phyloP scores from a whole-genome alignment of 2,113 vertebrate genomes.

The Trematocara stigmaticum region DNA sequence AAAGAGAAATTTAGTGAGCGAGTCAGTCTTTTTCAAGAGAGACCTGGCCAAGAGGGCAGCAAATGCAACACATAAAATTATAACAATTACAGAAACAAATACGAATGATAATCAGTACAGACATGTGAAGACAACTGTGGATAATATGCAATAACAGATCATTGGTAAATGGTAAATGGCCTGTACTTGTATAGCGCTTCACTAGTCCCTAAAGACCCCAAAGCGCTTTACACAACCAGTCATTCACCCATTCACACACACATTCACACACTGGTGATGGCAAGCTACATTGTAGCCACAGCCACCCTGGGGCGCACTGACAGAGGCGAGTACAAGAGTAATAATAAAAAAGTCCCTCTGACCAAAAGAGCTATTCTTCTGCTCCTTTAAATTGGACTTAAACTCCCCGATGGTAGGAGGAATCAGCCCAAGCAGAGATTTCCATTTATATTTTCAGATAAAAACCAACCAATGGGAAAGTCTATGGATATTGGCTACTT shows the following conservation, averaged over 20 bases:
- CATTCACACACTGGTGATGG: background rate
- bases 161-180: background rate
- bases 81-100: background rate
- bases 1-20: background rate
- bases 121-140: background rate
- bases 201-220: background rate
- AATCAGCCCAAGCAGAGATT: background rate
- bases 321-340: background rate
- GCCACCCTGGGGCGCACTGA: background rate
- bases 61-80: background rate
- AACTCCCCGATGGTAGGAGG: rapidly evolving
- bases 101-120: background rate
- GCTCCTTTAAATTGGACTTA: background rate
- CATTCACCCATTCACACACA: background rate
- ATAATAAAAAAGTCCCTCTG: background rate
- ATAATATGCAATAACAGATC: background rate
- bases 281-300: background rate
- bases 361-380: background rate
- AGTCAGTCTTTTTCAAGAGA: background rate
- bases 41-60: background rate
- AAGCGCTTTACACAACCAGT: background rate
- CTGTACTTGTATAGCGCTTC: background rate
- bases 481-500: background rate
- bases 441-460: background rate
- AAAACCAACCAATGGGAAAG: background rate